Evolutionary conservation across 2,888 invertebrate species (phyloP).

Genomic region (Abrostola tripartita): DNA sequence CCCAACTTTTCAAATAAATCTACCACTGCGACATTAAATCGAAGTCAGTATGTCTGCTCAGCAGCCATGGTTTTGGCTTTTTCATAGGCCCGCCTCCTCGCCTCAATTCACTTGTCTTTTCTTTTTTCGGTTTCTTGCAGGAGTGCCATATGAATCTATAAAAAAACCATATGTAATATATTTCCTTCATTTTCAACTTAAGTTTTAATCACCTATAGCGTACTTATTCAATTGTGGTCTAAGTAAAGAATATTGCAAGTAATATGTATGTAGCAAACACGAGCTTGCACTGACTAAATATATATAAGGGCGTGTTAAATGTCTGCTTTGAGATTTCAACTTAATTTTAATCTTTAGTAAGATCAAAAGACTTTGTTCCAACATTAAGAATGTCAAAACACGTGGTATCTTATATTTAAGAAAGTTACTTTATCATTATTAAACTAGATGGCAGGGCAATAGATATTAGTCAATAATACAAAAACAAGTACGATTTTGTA

Average conservation of each 20-base stretch:
- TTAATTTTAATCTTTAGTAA: background rate
- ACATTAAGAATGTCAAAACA: background rate
- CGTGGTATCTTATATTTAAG: background rate
- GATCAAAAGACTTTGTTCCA: background rate
- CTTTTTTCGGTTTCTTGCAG: conserved; percentile 72
- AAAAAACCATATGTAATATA: conserved; percentile 23
- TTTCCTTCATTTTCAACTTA: conserved; percentile 3
- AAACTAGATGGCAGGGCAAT: no score
- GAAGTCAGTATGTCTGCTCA: conserved; percentile 83
- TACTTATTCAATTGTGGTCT: no score
- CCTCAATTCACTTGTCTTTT: conserved; percentile 63
- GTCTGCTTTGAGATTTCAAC: no score
- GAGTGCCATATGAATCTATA: conserved; percentile 84
- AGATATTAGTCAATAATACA: no score
- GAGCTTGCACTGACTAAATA: no score
- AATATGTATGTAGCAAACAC: no score
- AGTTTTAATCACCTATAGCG: no score
- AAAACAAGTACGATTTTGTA: no score
- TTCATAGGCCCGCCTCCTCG: conserved; percentile 76
- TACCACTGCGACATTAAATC: conserved; percentile 84
- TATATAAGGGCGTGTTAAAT: no score
- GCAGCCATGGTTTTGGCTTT: conserved; percentile 83
- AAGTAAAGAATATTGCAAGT: no score
- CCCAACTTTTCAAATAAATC: conserved; percentile 6
- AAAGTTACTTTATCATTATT: no score